Base-by-base conservation (phyloP, 2,888 invertebrate genomes). In the Clanis bilineata region DNA sequence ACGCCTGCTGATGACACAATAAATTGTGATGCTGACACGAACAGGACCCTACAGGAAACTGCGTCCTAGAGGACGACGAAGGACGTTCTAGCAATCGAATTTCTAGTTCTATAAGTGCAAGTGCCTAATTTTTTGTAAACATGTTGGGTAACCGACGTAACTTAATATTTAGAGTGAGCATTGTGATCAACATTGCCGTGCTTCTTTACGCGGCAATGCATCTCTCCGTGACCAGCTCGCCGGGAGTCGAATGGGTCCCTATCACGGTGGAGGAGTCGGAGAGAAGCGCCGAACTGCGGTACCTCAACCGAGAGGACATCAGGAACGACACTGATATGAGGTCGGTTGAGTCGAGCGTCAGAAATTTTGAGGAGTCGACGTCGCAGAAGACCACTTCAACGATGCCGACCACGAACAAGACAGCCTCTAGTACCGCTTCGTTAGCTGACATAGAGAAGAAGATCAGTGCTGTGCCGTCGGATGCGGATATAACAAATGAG, bases 161-260 rank as follows among this genome's bases (percentile, higher is more conserved):
- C 86, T 94, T 95, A 93, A 91, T 95, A 86, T 93, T 96, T 82
- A 93, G 95, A 73, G 94, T 95, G 83, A 96, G 95, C 87, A 95
- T 96, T 75, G 93, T 96, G 63, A 94, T 95, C 71, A 96, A 96
- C 81, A 93, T 96, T 66, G 95, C 94, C 70, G 95, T 95, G 59
- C 85, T 96, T 61, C 84, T 96, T 64, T 96, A 96, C 84, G 94
- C 95, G 67, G 95, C 95, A 74, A 93, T 95, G 80, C 95, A 95
- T 76, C 83, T 88, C 61, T 88, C 92, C 21, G 85, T 86, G 44
- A 88, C 69, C 64, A 80, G 72, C 36, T 67, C 76, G 0, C 79
- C 81, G 21, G 82, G 79, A 1, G 79, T 77, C 0, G 90, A 89
- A 44, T 90, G 91, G 90, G 71, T 88, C 60, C 88, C 90, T 23